Evolutionary conservation across 2,888 invertebrate genomes (phyloP).

Genomic region (Lepidocyrtinus sp.): DNA sequence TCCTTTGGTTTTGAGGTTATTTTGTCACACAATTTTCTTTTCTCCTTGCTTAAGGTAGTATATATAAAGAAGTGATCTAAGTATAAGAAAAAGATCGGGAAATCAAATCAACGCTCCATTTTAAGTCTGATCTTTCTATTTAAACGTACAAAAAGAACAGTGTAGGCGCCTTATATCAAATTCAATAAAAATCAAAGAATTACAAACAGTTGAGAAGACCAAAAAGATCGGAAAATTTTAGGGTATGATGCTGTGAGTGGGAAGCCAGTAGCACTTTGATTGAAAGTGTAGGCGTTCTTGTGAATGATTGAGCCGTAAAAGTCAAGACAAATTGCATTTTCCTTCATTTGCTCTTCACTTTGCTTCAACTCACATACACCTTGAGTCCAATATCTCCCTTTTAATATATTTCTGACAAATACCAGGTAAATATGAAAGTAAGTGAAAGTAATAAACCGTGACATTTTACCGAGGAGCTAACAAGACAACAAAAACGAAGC

Average conservation of each 20-base stretch:
- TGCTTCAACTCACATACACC: too few species aligned
- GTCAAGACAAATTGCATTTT: not conserved
- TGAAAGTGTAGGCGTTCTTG: slow-evolving; percentile 4
- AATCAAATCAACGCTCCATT: slow-evolving; percentile 51
- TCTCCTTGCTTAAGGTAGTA: too few species aligned
- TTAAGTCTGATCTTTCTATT: slow-evolving; percentile 30
- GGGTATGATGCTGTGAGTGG: not conserved
- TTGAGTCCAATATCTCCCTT: not conserved
- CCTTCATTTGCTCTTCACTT: not conserved
- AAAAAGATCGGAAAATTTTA: not conserved
- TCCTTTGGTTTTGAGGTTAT: slow-evolving; percentile 17
- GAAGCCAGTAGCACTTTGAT: not conserved
- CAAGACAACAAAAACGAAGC: slow-evolving; percentile 17
- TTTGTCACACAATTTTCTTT: slow-evolving; percentile 26
- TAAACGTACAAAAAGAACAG: not conserved
- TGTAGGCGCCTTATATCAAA: slow-evolving; percentile 22
- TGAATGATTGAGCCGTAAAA: slow-evolving; percentile 10
- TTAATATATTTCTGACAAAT: slow-evolving; percentile 1
- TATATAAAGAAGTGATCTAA: too few species aligned
- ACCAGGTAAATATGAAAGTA: slow-evolving; percentile 22
- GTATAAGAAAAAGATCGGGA: slow-evolving; percentile 46
- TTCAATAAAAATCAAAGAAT: slow-evolving; percentile 32
- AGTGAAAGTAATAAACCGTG: slow-evolving; percentile 47
- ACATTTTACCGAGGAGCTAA: slow-evolving; percentile 26
- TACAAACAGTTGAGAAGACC: not conserved